A percentile compares a stretch with the other conserved stretches of the same genome.
Conservation (phyloP, 2,797 vertebrate genomes). For the Adelosebastes latens region DNA sequence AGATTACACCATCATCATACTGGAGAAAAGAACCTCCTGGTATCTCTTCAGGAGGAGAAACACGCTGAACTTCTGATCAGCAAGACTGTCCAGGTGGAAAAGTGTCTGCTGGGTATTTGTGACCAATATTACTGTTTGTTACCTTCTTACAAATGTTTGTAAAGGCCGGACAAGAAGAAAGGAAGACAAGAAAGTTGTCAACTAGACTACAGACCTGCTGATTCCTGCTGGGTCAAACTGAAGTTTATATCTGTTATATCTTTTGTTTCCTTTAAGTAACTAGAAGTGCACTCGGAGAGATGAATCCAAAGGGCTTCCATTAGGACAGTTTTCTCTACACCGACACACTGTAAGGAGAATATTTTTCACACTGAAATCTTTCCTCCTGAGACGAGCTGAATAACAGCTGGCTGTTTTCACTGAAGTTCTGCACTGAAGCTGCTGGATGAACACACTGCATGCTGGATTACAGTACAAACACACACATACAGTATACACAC, state of each 20-base stretch:
- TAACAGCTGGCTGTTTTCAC: slow-evolving; percentile 6
- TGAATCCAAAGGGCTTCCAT: not conserved
- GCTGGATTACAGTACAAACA: not conserved
- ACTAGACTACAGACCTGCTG: too few relatives aligned
- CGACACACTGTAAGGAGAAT: not conserved
- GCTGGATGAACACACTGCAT: not conserved
- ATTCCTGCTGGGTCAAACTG: too few relatives aligned
- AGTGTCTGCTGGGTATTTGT: not conserved
- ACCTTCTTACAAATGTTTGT: not conserved
- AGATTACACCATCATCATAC: slow-evolving; percentile 3
- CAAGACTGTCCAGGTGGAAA: not conserved
- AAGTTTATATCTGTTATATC: too few relatives aligned
- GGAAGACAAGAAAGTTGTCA: too few relatives aligned
- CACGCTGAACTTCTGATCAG: not conserved
- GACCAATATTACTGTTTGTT: not conserved
- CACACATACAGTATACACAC: not conserved
- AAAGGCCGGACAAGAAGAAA: not conserved
- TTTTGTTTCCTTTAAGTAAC: too few relatives aligned
- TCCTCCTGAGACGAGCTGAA: not conserved
- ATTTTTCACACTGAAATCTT: not conserved
- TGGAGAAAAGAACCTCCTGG: slow-evolving; percentile 15
- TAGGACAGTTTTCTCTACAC: not conserved
- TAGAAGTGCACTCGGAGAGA: too few relatives aligned
- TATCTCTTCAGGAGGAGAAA: not conserved
- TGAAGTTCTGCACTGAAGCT: not conserved